Percentiles rank a stretch among this genome's conserved stretches.
Evolutionary conservation across 1,140 invertebrate species (phyloP).

Genomic region (Neodiprion lecontei): DNA sequence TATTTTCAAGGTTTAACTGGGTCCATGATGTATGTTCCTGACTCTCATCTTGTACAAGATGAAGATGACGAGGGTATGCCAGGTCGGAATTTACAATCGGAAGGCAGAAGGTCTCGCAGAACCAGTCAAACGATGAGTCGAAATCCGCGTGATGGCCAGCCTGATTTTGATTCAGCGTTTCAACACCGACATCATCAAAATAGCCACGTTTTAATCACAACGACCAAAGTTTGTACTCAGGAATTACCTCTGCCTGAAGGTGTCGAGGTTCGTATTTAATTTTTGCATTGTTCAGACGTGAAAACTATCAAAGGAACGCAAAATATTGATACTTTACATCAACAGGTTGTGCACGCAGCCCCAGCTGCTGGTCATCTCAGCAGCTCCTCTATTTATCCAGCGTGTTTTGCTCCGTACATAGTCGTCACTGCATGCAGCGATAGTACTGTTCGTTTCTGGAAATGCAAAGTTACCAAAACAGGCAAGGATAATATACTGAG

Average conservation of each 20-base stretch:
- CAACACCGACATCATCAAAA: slow-evolving; percentile 50
- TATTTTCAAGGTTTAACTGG: slow-evolving; percentile 63
- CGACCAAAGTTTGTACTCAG: slow-evolving; percentile 82
- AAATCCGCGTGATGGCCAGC: slow-evolving; percentile 54
- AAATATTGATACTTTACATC: slow-evolving; percentile 1
- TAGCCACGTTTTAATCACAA: slow-evolving; percentile 68
- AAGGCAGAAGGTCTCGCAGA: slow-evolving; percentile 51
- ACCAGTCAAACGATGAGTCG: slow-evolving; percentile 49
- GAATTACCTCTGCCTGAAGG: slow-evolving; percentile 85
- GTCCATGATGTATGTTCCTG: slow-evolving; percentile 90
- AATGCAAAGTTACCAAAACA: slow-evolving; percentile 72
- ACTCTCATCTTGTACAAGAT: slow-evolving; percentile 86
- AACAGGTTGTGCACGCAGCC: slow-evolving; percentile 81
- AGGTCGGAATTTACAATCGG: slow-evolving; percentile 38
- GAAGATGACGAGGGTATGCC: slow-evolving; percentile 68
- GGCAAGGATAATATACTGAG: slow-evolving; percentile 65
- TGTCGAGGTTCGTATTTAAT: slow-evolving; percentile 68
- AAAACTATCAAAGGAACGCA: background rate
- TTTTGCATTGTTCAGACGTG: background rate
- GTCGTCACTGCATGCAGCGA: slow-evolving; percentile 94
- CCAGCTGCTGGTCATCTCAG: slow-evolving; percentile 96
- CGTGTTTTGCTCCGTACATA: slow-evolving; percentile 96
- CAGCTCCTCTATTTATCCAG: slow-evolving; percentile 98
- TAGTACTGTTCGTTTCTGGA: slow-evolving; percentile 76
- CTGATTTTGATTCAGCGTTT: slow-evolving; percentile 49